phyloP scores from a whole-genome alignment of 2,113 vertebrate genomes.

The Corydoras sp. region DNA sequence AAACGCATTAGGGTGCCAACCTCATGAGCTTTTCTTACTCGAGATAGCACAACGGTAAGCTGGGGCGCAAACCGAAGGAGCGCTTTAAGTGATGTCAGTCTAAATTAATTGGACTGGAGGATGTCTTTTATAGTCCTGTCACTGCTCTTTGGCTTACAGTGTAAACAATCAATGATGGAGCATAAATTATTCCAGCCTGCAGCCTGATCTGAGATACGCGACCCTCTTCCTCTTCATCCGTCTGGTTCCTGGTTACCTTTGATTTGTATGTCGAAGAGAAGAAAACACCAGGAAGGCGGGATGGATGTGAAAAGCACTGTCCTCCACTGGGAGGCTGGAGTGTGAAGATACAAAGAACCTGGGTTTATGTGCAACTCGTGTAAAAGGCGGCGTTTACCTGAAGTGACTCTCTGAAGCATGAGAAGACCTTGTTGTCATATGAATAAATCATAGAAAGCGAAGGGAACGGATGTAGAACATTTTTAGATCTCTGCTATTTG shows the following conservation, averaged over 20 bases:
- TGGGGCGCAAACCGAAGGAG: conserved; percentile 42
- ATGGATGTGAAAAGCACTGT: background rate
- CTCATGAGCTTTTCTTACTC: conserved; percentile 50
- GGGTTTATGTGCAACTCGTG: background rate
- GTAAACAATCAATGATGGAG: conserved; percentile 44
- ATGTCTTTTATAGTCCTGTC: conserved; percentile 34
- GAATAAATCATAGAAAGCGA: conserved; percentile 56
- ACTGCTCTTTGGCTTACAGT: conserved; percentile 15
- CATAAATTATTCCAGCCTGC: conserved; percentile 19
- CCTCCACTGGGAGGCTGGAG: background rate
- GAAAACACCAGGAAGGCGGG: background rate
- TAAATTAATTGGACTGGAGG: conserved; percentile 52
- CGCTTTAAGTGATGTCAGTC: conserved; percentile 57
- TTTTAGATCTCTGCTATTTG: conserved; percentile 8
- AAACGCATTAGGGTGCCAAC: conserved; percentile 66
- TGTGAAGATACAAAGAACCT: background rate
- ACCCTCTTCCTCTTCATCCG: background rate
- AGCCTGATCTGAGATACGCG: background rate
- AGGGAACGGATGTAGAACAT: conserved; percentile 40
- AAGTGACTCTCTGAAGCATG: conserved; percentile 34
- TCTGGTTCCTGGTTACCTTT: background rate
- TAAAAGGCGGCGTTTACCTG: conserved; percentile 16
- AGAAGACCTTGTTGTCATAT: conserved; percentile 38
- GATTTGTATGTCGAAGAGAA: conserved; percentile 10
- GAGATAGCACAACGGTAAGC: conserved; percentile 44